Percentiles rank a stretch among this genome's conserved stretches.
Conservation (phyloP, 1,140 invertebrate species). For the Drosophila melanogaster region DNA sequence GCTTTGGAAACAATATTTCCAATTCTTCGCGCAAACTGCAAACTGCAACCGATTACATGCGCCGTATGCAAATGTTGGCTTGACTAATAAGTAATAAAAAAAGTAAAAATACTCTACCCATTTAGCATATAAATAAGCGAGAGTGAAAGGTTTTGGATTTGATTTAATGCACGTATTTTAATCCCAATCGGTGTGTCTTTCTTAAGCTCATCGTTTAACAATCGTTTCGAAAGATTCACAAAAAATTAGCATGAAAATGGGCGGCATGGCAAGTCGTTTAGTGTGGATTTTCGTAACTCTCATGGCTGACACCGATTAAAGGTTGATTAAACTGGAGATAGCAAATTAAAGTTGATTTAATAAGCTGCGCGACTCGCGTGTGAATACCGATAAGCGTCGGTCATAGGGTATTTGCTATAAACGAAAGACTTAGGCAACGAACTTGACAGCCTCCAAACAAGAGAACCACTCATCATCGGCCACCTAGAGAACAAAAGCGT, state of each 20-base stretch:
- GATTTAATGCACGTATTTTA: slow-evolving; percentile 40
- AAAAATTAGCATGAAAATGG: slow-evolving; percentile 69
- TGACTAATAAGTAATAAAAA: slow-evolving; percentile 47
- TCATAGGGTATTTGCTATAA: neutral
- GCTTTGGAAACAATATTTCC: slow-evolving; percentile 18
- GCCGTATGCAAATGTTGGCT: slow-evolving; percentile 53
- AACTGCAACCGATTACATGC: slow-evolving; percentile 47
- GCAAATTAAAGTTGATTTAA: slow-evolving; percentile 12
- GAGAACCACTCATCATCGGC: slow-evolving; percentile 13
- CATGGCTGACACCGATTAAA: slow-evolving; percentile 41
- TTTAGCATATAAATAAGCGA: slow-evolving; percentile 72
- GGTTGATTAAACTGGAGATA: slow-evolving; percentile 29
- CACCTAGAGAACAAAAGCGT: slow-evolving; percentile 51
- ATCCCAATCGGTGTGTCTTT: slow-evolving; percentile 25
- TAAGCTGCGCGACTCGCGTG: neutral
- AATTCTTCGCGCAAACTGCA: slow-evolving; percentile 42
- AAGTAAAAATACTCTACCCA: slow-evolving; percentile 33
- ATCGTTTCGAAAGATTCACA: slow-evolving; percentile 57
- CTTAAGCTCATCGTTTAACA: slow-evolving; percentile 27
- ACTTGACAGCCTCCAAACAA: slow-evolving; percentile 43
- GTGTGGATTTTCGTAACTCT: slow-evolving; percentile 41
- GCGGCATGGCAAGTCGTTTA: slow-evolving; percentile 46
- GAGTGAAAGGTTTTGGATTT: slow-evolving; percentile 64
- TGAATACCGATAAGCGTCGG: neutral
- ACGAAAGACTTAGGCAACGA: slow-evolving; percentile 77